Evolutionary conservation across 2,797 vertebrate species (phyloP).

Genomic region (Phrynocephalus forsythii): DNA sequence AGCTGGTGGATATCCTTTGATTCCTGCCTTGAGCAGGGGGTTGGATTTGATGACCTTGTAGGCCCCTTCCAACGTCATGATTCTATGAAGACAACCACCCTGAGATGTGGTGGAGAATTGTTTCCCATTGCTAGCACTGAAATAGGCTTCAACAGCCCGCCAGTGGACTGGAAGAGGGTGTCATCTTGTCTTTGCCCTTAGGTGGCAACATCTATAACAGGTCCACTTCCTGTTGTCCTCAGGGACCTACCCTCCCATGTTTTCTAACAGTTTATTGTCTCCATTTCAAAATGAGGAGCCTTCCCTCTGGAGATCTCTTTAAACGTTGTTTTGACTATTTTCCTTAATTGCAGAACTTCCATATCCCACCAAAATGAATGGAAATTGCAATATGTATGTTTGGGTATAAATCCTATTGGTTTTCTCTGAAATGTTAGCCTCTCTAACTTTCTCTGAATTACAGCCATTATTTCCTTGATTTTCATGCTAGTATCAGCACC

Average conservation of each 20-base stretch:
- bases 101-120: too few relatives aligned
- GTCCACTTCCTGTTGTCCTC: neutral
- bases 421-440: neutral
- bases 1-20: too few relatives aligned
- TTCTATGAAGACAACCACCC: too few relatives aligned
- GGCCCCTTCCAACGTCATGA: too few relatives aligned
- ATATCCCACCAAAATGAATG: neutral
- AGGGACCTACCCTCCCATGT: neutral
- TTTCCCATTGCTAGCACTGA: too few relatives aligned
- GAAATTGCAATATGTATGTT: neutral
- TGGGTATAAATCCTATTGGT: neutral
- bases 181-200: too few relatives aligned
- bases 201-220: too few relatives aligned
- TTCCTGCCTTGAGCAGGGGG: too few relatives aligned
- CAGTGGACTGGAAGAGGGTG: too few relatives aligned
- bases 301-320: neutral
- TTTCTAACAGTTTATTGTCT: neutral
- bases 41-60: too few relatives aligned
- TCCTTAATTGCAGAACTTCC: neutral
- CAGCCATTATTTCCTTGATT: neutral
- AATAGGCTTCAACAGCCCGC: too few relatives aligned
- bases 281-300: neutral
- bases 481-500: constrained; percentile 4
- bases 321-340: neutral
- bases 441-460: neutral